These are phyloP conservation scores for Stenchaetothrips biformis DNA, from an alignment of 2,888 invertebrate genomes.

Conservation along the genomic window DNA sequence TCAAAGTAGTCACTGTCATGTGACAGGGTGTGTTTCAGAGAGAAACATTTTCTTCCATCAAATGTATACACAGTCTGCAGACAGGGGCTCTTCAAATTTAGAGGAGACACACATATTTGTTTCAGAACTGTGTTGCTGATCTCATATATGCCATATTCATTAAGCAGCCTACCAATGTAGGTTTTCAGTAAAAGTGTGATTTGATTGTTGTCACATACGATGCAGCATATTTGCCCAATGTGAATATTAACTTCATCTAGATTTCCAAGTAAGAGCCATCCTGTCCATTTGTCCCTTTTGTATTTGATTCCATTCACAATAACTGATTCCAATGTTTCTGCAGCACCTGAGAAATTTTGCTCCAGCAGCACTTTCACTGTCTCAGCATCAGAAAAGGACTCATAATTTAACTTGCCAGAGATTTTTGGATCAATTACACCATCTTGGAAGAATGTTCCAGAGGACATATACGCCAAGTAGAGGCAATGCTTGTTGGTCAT, in stretches of 20 bases:
- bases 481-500: background rate
- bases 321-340: background rate
- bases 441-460: background rate
- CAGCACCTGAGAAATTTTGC: background rate
- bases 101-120: background rate
- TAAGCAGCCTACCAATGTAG: background rate
- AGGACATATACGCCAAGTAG: background rate
- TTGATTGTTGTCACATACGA: background rate
- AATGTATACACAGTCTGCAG: background rate
- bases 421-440: background rate
- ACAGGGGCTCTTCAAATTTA: background rate
- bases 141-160: background rate
- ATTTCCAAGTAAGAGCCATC: background rate
- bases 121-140: background rate
- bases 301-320: background rate
- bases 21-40: background rate
- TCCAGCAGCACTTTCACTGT: background rate
- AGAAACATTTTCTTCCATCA: background rate
- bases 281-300: background rate
- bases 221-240: background rate
- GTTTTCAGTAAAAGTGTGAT: background rate
- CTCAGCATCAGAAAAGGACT: background rate
- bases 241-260: background rate
- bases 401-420: background rate
- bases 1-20: background rate